Evolutionary conservation across 1,140 invertebrate species (phyloP).

Genomic region (Euschistus heros): DNA sequence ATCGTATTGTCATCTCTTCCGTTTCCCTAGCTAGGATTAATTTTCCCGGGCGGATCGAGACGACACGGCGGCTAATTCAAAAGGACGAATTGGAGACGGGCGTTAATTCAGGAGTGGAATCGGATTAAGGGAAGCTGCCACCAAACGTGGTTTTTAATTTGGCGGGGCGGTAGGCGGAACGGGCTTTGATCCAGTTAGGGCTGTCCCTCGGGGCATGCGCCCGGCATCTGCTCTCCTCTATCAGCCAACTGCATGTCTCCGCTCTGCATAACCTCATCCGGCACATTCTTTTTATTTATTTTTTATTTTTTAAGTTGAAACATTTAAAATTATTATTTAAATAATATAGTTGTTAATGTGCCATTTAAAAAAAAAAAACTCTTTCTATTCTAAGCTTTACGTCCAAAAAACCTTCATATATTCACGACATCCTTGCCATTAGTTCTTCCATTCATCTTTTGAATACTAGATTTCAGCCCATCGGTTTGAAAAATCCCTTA

Average conservation of each 20-base stretch:
- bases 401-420: too few relatives aligned
- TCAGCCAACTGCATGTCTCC: neutral
- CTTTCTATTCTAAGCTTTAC: too few relatives aligned
- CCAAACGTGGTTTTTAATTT: slow-evolving; percentile 3
- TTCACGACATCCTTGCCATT: too few relatives aligned
- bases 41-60: neutral
- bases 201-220: neutral
- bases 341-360: too few relatives aligned
- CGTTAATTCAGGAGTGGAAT: slow-evolving; percentile 8
- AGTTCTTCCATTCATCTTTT: too few relatives aligned
- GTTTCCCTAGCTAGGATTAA: slow-evolving; percentile 2
- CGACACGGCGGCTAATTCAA: slow-evolving; percentile 3
- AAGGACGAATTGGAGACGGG: slow-evolving; percentile 4
- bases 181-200: neutral
- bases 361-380: too few relatives aligned
- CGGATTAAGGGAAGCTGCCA: neutral
- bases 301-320: too few relatives aligned
- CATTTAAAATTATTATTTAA: too few relatives aligned
- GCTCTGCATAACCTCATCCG: neutral
- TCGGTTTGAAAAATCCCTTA: too few relatives aligned
- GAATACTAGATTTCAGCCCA: too few relatives aligned
- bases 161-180: neutral
- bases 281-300: too few relatives aligned
- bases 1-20: neutral
- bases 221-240: neutral